phyloP scores from a whole-genome alignment of 92 coral and sea anemone species.

The Plumapathes pennacea region DNA sequence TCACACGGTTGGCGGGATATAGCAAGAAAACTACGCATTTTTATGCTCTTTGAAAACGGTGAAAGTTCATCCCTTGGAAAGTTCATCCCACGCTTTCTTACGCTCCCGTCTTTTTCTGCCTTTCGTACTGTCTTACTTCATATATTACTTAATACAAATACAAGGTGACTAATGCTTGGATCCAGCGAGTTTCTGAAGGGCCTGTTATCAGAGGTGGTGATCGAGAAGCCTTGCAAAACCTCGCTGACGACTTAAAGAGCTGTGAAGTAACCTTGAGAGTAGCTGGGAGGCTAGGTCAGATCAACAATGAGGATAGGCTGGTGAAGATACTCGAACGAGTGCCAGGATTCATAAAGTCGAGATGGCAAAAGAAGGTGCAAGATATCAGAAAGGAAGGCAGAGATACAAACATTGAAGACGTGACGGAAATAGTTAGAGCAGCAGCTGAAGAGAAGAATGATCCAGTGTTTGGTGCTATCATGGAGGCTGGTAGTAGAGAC shows the following conservation, averaged over 20 bases:
- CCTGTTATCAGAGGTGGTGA: conserved; percentile 9
- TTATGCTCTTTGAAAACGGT: no score
- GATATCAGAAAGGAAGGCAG: conserved; percentile 42
- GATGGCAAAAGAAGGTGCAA: conserved; percentile 40
- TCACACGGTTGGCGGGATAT: no score
- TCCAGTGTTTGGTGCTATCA: conserved; percentile 23
- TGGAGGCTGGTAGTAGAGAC: conserved; percentile 13
- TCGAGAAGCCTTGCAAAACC: conserved; percentile 28
- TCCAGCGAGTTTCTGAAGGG: conserved; percentile 7
- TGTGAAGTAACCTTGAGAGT: conserved; percentile 34
- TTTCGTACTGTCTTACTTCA: no score
- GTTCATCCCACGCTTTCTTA: no score
- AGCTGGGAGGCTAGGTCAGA: conserved; percentile 21
- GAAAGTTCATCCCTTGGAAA: no score
- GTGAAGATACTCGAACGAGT: conserved; percentile 27
- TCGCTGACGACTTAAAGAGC: conserved; percentile 52
- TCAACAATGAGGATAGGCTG: conserved; percentile 36
- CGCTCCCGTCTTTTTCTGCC: no score
- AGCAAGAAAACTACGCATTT: no score
- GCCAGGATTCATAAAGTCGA: conserved; percentile 27
- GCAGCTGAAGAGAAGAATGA: conserved; percentile 48
- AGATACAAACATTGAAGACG: conserved; percentile 29
- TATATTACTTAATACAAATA: no score
- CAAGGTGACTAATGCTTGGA: conserved; percentile 55
- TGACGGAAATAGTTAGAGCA: neutral